A percentile compares a stretch with the other conserved stretches of the same genome.
Evolutionary conservation across 2,113 vertebrate genomes (phyloP).

Genomic region (Ictalurus furcatus): DNA sequence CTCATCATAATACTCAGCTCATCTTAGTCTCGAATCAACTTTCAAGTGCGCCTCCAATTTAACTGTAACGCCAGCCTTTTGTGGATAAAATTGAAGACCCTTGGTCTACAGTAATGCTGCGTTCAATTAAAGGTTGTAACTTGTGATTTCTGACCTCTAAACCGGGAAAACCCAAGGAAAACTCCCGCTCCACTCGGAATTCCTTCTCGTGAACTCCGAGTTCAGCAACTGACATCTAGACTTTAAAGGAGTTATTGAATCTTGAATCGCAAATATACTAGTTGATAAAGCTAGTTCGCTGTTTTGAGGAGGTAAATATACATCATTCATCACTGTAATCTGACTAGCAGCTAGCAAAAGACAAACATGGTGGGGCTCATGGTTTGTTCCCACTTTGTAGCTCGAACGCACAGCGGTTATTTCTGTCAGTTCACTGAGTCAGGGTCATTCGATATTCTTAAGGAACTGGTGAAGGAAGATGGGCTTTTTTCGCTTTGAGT

Average conservation of each 20-base stretch:
- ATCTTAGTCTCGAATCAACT: neutral
- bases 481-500: neutral
- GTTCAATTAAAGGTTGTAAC: neutral
- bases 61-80: neutral
- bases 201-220: neutral
- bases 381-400: neutral
- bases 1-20: neutral
- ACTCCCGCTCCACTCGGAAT: neutral
- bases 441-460: neutral
- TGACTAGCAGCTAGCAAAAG: too few species aligned
- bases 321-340: too few species aligned
- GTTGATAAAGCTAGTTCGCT: too few species aligned
- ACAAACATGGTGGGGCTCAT: too few species aligned
- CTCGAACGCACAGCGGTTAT: neutral
- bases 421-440: too few species aligned
- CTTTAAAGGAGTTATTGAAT: neutral
- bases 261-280: neutral
- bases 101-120: neutral
- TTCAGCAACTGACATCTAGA: neutral
- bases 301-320: too few species aligned
- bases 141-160: neutral
- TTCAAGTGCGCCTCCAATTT: neutral
- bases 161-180: neutral
- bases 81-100: neutral
- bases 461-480: neutral